A percentile compares a stretch with the other conserved stretches of the same genome.
Evolutionary conservation across 2,797 vertebrate genomes (phyloP).

Genomic region (Bucorvus abyssinicus): DNA sequence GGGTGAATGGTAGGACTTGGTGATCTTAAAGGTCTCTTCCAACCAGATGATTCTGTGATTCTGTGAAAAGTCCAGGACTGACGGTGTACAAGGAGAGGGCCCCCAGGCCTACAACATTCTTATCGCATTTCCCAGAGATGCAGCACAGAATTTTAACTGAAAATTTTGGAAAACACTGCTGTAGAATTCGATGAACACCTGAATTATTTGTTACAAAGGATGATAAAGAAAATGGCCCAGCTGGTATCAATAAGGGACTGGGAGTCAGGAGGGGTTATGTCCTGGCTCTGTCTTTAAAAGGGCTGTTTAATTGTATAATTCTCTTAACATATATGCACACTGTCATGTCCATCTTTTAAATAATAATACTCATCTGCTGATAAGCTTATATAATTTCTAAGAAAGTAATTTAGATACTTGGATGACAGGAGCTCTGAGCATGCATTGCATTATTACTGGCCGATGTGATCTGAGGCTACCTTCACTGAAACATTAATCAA

Average conservation of each 20-base stretch:
- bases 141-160: not conserved
- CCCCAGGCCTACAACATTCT: not conserved
- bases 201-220: not conserved
- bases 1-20: no score
- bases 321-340: not conserved
- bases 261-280: not conserved
- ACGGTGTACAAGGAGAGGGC: not conserved
- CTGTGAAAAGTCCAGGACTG: not conserved
- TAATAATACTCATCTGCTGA: not conserved
- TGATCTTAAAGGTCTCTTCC: no score
- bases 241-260: not conserved
- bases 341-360: not conserved
- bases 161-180: not conserved
- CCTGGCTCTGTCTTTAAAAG: not conserved
- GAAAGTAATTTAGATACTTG: not conserved
- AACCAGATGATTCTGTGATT: no score
- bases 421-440: not conserved
- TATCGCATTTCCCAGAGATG: not conserved
- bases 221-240: not conserved
- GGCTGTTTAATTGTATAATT: not conserved
- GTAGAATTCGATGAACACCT: not conserved
- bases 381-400: not conserved
- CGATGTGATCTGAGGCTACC: not conserved
- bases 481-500: not conserved
- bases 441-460: not conserved